Evolutionary conservation across 2,888 invertebrate species (phyloP).

Genomic region (Aethes cnicana): DNA sequence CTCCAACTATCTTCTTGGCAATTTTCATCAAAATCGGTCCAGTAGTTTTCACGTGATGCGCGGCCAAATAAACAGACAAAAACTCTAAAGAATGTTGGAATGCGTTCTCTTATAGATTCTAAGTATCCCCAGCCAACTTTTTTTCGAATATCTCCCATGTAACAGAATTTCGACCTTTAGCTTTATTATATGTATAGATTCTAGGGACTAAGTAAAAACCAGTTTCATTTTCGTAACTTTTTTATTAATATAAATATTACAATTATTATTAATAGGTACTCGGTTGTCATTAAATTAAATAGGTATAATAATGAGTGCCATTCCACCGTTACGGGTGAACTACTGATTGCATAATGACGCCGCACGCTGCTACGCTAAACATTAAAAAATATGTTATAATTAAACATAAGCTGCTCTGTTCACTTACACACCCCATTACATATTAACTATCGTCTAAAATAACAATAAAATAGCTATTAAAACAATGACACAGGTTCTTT

Average conservation of each 20-base stretch:
- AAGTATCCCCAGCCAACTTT: too few species aligned
- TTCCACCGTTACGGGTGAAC: constrained; percentile 25
- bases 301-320: constrained; percentile 35
- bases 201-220: constrained; percentile 48
- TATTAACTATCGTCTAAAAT: constrained; percentile 7
- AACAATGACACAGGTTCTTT: constrained; percentile 10
- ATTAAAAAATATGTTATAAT: constrained; percentile 8
- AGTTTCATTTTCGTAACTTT: constrained; percentile 71
- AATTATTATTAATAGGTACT: constrained; percentile 81
- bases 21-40: too few species aligned
- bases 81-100: too few species aligned
- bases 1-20: too few species aligned
- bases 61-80: too few species aligned
- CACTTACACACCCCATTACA: not conserved
- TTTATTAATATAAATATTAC: constrained; percentile 82
- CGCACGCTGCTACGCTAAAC: constrained; percentile 8
- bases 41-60: too few species aligned
- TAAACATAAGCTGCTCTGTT: constrained; percentile 6
- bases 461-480: constrained; percentile 9
- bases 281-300: constrained; percentile 79
- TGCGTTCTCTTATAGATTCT: too few species aligned
- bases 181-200: too few species aligned
- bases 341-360: not conserved
- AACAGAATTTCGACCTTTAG: too few species aligned
- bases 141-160: too few species aligned